Percentiles rank a stretch among this genome's conserved stretches.
phyloP scores from a whole-genome alignment of 2,888 invertebrate species.

The Sphinx pinastri region DNA sequence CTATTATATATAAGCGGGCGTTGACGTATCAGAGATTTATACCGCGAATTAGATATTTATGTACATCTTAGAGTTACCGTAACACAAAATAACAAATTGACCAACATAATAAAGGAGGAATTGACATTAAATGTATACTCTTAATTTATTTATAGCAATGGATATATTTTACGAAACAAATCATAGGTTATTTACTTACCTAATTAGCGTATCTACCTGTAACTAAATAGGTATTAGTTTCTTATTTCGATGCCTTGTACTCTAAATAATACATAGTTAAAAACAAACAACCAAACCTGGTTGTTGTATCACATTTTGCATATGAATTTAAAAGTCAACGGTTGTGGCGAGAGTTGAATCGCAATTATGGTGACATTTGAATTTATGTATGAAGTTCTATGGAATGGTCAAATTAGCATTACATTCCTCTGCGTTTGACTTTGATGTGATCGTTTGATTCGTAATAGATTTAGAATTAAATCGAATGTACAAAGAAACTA shows the following conservation, averaged over 20 bases:
- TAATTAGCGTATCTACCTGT: no score
- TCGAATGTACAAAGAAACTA: background rate
- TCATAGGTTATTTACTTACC: no score
- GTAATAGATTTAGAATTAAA: slow-evolving; percentile 5
- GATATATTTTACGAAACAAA: no score
- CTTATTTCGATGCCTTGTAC: background rate
- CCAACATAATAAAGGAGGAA: no score
- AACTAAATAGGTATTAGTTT: background rate
- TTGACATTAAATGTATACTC: no score
- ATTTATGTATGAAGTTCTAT: slow-evolving; percentile 11
- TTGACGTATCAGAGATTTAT: no score
- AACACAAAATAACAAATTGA: no score
- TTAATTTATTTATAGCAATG: no score
- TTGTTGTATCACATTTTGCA: background rate
- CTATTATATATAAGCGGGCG: no score
- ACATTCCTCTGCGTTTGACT: slow-evolving; percentile 6
- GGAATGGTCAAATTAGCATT: slow-evolving; percentile 4
- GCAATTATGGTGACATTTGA: slow-evolving; percentile 24
- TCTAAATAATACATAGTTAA: background rate
- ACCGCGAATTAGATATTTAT: no score
- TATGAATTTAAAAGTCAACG: background rate
- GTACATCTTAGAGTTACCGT: no score
- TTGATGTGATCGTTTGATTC: slow-evolving; percentile 2
- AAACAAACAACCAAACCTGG: background rate
- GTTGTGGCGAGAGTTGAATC: slow-evolving; percentile 8